phyloP scores from a whole-genome alignment of 2,888 invertebrate genomes.

The Cotesia congregata region DNA sequence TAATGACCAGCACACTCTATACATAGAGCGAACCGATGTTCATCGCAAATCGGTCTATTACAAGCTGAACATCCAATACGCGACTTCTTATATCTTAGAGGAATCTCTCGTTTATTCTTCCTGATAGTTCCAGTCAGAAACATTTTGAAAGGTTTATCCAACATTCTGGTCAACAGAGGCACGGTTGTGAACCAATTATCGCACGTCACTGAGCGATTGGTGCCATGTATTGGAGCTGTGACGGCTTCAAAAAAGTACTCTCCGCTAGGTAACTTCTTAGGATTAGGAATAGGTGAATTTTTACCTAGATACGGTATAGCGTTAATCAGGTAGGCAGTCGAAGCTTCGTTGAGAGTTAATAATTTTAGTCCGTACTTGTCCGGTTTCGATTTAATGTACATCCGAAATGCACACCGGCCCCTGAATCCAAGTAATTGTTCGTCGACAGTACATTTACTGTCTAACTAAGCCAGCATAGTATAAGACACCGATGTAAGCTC shows the following conservation, averaged over 20 bases:
- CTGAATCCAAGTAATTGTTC: too few relatives aligned
- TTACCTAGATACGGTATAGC: conserved; percentile 35
- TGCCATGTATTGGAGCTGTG: conserved; percentile 52
- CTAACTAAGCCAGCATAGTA: conserved; percentile 38
- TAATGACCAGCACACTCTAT: background rate
- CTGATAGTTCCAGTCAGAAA: conserved; percentile 49
- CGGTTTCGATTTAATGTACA: conserved; percentile 55
- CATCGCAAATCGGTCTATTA: background rate
- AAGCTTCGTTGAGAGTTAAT: conserved; percentile 60
- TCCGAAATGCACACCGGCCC: too few relatives aligned
- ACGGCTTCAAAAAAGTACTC: conserved; percentile 48
- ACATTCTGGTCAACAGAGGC: conserved; percentile 50
- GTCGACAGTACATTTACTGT: conserved; percentile 40
- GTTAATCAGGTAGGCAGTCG: conserved; percentile 44
- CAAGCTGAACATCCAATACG: too few relatives aligned
- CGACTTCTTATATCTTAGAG: background rate
- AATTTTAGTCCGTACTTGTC: conserved; percentile 64
- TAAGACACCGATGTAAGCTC: conserved; percentile 41
- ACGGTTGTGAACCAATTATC: conserved; percentile 58
- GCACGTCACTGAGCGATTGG: conserved; percentile 53
- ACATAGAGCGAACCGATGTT: background rate
- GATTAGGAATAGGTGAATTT: background rate
- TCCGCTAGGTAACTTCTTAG: conserved; percentile 52
- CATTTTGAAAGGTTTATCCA: conserved; percentile 41
- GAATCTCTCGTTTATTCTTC: conserved; percentile 50